These are phyloP conservation scores for Nyctereutes procyonoides DNA, from an alignment of 2,113 vertebrate species.

Conservation along the genomic window DNA sequence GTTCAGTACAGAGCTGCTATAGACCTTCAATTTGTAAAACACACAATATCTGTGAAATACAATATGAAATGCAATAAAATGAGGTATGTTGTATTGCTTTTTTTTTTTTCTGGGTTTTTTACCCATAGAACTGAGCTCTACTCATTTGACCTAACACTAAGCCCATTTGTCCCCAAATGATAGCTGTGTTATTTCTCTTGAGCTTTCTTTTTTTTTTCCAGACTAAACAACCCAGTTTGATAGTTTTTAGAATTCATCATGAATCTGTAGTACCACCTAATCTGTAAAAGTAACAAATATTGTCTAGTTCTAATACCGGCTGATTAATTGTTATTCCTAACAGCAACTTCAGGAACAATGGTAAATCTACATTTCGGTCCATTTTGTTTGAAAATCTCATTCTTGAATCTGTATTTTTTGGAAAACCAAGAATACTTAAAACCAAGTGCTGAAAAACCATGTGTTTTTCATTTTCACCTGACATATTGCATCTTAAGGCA, in stretches of 20 bases:
- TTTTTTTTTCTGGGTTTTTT: neutral
- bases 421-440: constrained; percentile 63
- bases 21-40: neutral
- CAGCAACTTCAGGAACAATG: neutral
- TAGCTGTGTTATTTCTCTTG: constrained; percentile 1
- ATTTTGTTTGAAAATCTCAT: constrained; percentile 38
- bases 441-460: constrained; percentile 69
- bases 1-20: neutral
- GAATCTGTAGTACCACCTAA: neutral
- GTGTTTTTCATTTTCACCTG: constrained; percentile 77
- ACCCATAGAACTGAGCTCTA: neutral
- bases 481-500: constrained; percentile 67
- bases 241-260: neutral
- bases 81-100: neutral
- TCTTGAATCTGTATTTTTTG: constrained; percentile 59
- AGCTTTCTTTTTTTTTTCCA: neutral
- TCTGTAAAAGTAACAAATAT: neutral
- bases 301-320: neutral
- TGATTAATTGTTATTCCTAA: neutral
- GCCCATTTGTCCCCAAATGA: neutral
- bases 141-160: neutral
- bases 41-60: neutral
- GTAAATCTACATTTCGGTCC: neutral
- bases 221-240: neutral
- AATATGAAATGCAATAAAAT: neutral